Evolutionary conservation across 92 coral and sea anemone genomes (phyloP).

Genomic region (Isaurus tuberculatus): DNA sequence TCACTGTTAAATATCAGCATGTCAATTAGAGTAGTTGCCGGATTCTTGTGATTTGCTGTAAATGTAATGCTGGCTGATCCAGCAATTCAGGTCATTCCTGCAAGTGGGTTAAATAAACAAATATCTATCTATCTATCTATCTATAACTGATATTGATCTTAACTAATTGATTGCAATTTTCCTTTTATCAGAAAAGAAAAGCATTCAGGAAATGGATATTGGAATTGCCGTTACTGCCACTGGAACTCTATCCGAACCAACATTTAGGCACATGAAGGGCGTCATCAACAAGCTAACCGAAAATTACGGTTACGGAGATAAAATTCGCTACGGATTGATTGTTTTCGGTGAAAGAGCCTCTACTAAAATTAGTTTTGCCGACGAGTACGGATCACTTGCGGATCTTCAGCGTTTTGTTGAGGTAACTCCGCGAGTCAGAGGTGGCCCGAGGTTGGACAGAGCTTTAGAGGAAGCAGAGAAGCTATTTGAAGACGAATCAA

Average conservation of each 20-base stretch:
- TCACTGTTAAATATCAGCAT: too few relatives aligned
- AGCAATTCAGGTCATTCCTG: too few relatives aligned
- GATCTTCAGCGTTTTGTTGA: constrained; percentile 42
- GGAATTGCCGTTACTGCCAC: constrained; percentile 45
- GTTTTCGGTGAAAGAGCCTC: constrained; percentile 71
- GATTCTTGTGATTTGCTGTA: too few relatives aligned
- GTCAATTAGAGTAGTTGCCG: too few relatives aligned
- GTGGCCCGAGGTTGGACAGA: constrained; percentile 47
- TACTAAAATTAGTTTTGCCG: constrained; percentile 54
- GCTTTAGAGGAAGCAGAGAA: constrained; percentile 40
- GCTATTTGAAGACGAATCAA: constrained; percentile 59
- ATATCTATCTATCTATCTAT: too few relatives aligned
- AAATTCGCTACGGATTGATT: constrained; percentile 77
- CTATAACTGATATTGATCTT: background rate
- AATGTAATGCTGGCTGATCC: too few relatives aligned
- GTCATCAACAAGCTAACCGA: constrained; percentile 65
- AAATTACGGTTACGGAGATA: constrained; percentile 66
- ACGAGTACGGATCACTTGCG: constrained; percentile 14
- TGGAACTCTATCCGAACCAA: constrained; percentile 52
- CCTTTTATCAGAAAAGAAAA: constrained; percentile 10
- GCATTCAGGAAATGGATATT: constrained; percentile 17
- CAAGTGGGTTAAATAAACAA: too few relatives aligned
- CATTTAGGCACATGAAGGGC: constrained; percentile 74
- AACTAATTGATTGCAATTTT: background rate
- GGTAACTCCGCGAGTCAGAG: constrained; percentile 42